Evolutionary conservation across 1,140 invertebrate genomes (phyloP).

Genomic region (Aporrectodea caliginosa): DNA sequence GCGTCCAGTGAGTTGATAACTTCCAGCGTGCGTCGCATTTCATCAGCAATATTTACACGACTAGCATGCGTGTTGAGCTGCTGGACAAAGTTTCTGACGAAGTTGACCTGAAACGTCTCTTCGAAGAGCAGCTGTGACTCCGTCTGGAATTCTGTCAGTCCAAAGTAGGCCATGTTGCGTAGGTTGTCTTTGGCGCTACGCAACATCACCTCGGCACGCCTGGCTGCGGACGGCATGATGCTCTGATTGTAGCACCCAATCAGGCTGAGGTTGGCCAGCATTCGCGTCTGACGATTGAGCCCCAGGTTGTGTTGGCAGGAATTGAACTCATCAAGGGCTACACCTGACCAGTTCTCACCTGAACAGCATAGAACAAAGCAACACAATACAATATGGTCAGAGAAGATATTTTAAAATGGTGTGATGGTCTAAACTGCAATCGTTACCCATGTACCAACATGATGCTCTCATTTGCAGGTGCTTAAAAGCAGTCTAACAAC

Average conservation of each 20-base stretch:
- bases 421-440: too few species aligned
- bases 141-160: conserved; percentile 88
- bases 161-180: conserved; percentile 91
- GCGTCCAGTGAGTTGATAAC: conserved; percentile 78
- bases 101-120: conserved; percentile 85
- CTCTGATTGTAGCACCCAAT: conserved; percentile 92
- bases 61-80: conserved; percentile 47
- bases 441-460: too few species aligned
- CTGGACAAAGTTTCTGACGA: conserved; percentile 43
- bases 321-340: conserved; percentile 78
- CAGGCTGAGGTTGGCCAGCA: conserved; percentile 82
- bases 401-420: too few species aligned
- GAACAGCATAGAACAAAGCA: too few species aligned
- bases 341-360: conserved; percentile 57
- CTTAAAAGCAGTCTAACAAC: too few species aligned
- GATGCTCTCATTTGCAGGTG: too few species aligned
- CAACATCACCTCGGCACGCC: conserved; percentile 74
- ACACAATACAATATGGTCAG: too few species aligned
- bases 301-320: conserved; percentile 87
- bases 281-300: conserved; percentile 91
- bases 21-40: conserved; percentile 30
- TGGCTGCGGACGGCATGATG: conserved; percentile 61
- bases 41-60: conserved; percentile 10
- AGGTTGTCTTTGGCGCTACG: conserved; percentile 93
- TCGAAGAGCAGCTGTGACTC: conserved; percentile 93